Base-by-base conservation (phyloP, 2,888 invertebrate genomes). In the Siphlonurus alternatus region DNA sequence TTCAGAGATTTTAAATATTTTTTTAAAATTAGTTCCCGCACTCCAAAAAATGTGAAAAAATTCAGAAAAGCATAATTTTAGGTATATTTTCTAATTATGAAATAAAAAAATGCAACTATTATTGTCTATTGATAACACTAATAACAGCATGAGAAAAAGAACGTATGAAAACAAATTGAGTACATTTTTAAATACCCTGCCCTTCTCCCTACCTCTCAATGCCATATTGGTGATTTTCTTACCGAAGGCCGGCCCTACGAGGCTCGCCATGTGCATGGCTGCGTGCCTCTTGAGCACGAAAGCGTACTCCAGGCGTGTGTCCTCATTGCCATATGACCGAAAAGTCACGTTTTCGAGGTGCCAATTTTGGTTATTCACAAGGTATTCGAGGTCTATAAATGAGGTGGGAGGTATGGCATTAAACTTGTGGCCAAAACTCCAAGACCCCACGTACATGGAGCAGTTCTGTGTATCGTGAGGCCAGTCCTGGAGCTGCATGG, bases 391-490 rank as follows among this genome's bases (percentile, higher is more conserved):
- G 5, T 10, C 15, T 38, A 38, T 38, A 38, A 15, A 5, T 38
- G 38, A 10, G 5, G 38, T 38, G 38, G 5, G 5, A 38, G 15
- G 7, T 5, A 38, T 38, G 15, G 15, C 15, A 38, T 38, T 38
- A 5, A 38, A 38, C 5, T 38, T 5, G 38, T 38, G 15, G 15
- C 38, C 38, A 5, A 15, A 38, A 38, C 81, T 78, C 86, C 86
- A 86, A 0, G 86, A 83, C 10, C 86, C 86, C 67, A 85, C 80
- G 53, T 77, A 78, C 38, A 87, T 67, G 0, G 79, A 77, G 71
- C 87, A 88, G 66, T 81, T 81, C 72, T 87, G 86, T 15, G 71
- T 71, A 70, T 87, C 87, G 69, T 81, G 86, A 0, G 87, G 87
- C 83, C 85, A 87, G 62, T 77, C 77, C 2, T 75, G 75, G 54